Evolutionary conservation across 2,888 invertebrate genomes (phyloP), one percentile per base, ranked within the genome.

Genomic region (Opisthograptis luteolata): DNA sequence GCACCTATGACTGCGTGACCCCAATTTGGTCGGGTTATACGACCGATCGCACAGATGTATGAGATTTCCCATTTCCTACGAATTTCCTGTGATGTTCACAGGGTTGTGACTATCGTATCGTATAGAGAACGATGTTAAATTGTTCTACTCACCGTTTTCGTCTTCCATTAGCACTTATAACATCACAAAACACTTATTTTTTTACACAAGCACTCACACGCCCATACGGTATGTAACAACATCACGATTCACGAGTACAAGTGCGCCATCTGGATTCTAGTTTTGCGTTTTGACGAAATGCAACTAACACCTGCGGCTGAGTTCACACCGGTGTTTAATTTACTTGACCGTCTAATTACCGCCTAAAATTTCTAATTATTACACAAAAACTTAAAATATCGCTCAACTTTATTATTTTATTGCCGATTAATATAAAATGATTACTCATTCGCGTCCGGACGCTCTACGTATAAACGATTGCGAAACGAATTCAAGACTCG

Each of bases 121-220:
- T 13, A 14, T 64, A 59, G 59, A 55, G 55, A 52, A 56, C 19
- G 35, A 50, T 59, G 57, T 76, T 66, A 83, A 71, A 61, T 63
- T 63, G 56, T 44, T 73, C 52, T 68, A 82, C 90, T 87, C 62
- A 90, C 89, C 82, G 80, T 83, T 87, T 83, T 75, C 69, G 60
- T 73, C 68, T 76, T 83, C 77, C 79, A 80, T 84, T 78, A 76
- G 76, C 70, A 69, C 76, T 73, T 81, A 76, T 72, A 82, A 80
- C 79, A 86, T 79, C 88, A 89, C 88, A 85, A 88, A 87, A 87
- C 88, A 89, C 87, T 75, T 66, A 74, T 73, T 79, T 82, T 81
- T 87, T 82, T 80, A 80, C 87, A 87, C 89, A 84, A 87, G 85
- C 89, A 89, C 88, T 87, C 83, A 87, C 87, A 90, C 91, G 89